Conservation (phyloP, 2,888 invertebrate species). For the Cyrtodaria siliqua region DNA sequence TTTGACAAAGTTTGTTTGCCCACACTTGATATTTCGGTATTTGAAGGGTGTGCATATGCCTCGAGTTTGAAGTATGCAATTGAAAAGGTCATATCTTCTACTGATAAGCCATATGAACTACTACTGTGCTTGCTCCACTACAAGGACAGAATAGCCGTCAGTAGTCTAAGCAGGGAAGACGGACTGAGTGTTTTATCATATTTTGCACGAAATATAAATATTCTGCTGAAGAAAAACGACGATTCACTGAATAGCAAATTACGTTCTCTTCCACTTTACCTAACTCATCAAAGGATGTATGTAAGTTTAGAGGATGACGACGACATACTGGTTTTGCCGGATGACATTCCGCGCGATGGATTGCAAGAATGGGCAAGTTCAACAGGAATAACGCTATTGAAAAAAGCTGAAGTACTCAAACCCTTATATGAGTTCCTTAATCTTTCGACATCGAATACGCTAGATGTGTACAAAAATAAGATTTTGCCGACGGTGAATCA, state of each 20-base stretch:
- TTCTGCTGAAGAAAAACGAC: not conserved
- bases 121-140: not conserved
- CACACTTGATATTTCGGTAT: not conserved
- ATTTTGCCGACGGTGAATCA: not conserved
- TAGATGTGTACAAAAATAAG: not conserved
- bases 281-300: not conserved
- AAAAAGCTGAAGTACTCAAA: not conserved
- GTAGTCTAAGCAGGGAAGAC: conserved; percentile 5
- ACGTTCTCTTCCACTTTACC: not conserved
- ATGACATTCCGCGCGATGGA: conserved; percentile 42
- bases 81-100: not conserved
- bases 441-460: not conserved
- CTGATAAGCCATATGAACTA: not conserved
- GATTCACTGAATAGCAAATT: not conserved
- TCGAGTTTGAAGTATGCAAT: not conserved
- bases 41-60: not conserved
- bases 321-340: conserved; percentile 37
- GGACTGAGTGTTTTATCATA: not conserved
- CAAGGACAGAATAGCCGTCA: not conserved
- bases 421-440: conserved; percentile 6
- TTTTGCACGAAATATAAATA: not conserved
- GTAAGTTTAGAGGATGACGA: conserved; percentile 1
- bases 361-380: conserved; percentile 41
- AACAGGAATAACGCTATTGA: conserved; percentile 26
- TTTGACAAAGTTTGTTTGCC: not conserved